A percentile compares a stretch with the other conserved stretches of the same genome.
phyloP scores from a whole-genome alignment of 2,888 invertebrate genomes.

The Saturnia japonica region DNA sequence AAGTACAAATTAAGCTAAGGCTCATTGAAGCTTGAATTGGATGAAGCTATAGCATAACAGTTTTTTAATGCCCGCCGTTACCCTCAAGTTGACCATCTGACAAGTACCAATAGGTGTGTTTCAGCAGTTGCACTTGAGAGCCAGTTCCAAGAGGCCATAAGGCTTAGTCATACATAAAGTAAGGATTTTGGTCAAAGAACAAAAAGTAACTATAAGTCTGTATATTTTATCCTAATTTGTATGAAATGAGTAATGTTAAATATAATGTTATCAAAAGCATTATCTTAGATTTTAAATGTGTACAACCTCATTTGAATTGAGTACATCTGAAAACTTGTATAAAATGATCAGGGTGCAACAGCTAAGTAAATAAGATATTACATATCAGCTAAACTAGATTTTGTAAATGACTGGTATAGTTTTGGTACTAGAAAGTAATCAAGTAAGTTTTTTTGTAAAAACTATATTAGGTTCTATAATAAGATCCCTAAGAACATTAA shows the following conservation, averaged over 20 bases:
- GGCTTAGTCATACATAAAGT: background rate
- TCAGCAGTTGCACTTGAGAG: background rate
- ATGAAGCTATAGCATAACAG: no score
- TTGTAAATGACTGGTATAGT: no score
- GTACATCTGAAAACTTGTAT: constrained; percentile 8
- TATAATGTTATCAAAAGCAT: background rate
- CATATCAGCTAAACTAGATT: no score
- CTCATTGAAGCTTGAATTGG: no score
- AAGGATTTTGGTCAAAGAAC: background rate
- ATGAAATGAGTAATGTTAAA: background rate
- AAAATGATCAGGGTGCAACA: background rate
- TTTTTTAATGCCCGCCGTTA: no score
- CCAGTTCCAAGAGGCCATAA: background rate
- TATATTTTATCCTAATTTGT: background rate
- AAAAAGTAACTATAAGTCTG: background rate
- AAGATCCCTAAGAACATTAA: no score
- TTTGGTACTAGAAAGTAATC: no score
- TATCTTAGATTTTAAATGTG: constrained; percentile 1
- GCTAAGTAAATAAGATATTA: constrained; percentile 10
- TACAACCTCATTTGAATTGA: constrained; percentile 1
- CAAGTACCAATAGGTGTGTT: background rate
- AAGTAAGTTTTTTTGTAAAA: no score
- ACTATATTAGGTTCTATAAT: no score
- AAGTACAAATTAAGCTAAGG: no score
- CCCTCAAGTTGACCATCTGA: background rate